phyloP scores from a whole-genome alignment of 2,113 vertebrate species.

The Hippocampus abdominalis region DNA sequence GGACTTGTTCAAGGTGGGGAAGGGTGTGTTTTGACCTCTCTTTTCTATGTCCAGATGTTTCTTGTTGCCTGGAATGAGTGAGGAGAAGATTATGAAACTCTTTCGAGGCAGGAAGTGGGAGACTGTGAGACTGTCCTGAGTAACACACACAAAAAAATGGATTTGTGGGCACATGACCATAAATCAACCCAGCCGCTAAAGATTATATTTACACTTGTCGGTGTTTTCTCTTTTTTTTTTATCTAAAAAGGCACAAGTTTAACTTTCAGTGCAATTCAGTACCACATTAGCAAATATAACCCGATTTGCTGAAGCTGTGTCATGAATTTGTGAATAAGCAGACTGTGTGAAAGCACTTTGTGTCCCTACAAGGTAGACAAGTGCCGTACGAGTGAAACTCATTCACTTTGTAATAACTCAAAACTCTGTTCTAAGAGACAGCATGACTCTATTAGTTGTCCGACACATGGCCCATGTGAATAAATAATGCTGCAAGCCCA shows the following conservation, averaged over 20 bases:
- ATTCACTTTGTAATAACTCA: neutral
- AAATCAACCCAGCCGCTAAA: constrained; percentile 3
- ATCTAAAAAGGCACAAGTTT: neutral
- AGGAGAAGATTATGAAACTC: constrained; percentile 59
- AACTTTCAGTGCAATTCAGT: neutral
- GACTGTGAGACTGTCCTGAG: constrained; percentile 27
- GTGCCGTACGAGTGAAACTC: neutral
- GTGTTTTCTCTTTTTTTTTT: neutral
- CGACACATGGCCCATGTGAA: too few species aligned
- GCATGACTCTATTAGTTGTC: neutral
- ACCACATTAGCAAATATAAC: neutral
- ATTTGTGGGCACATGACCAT: constrained; percentile 21
- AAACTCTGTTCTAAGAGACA: neutral
- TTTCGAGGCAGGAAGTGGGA: constrained; percentile 52
- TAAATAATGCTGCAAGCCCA: too few species aligned
- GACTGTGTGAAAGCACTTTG: neutral
- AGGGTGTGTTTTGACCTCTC: constrained; percentile 62
- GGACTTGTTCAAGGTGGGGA: constrained; percentile 52
- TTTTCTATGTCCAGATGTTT: constrained; percentile 77
- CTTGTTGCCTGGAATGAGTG: constrained; percentile 60
- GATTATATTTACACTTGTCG: neutral
- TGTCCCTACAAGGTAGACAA: neutral
- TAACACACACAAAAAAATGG: constrained; percentile 13
- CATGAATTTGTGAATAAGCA: neutral
- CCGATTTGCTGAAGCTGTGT: neutral